A percentile compares a stretch with the other conserved stretches of the same genome.
These are phyloP conservation scores for Sylvia borin DNA, from an alignment of 2,797 vertebrate genomes.

Conservation along the genomic window DNA sequence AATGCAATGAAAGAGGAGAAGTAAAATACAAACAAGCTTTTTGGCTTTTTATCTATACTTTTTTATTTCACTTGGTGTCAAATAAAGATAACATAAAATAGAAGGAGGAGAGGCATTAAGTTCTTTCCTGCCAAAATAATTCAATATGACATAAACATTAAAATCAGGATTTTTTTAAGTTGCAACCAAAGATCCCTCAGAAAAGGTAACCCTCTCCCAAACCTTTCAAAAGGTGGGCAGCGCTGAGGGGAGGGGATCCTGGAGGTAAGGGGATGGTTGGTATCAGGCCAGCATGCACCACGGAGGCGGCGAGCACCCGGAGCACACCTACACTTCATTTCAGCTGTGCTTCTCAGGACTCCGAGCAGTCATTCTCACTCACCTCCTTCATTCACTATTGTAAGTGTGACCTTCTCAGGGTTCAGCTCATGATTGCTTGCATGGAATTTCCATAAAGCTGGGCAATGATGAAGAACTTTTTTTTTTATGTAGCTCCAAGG, in stretches of 20 bases:
- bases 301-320: accelerated
- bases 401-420: background rate
- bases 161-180: background rate
- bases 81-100: background rate
- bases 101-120: background rate
- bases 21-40: background rate
- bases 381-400: background rate
- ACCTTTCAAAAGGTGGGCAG: background rate
- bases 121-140: background rate
- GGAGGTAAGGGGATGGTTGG: background rate
- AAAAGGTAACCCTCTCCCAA: background rate
- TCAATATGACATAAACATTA: background rate
- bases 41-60: background rate
- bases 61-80: background rate
- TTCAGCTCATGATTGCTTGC: background rate
- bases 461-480: background rate
- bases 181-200: background rate
- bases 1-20: background rate
- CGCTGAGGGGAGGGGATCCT: background rate
- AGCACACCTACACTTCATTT: background rate
- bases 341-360: background rate
- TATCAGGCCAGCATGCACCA: background rate
- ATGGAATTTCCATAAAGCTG: background rate
- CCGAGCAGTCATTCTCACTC: background rate
- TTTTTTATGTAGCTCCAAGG: constrained; percentile 4